Evolutionary conservation across 2,797 vertebrate genomes (phyloP), one percentile per base, ranked within the genome.

Genomic region (Avahi laniger): DNA sequence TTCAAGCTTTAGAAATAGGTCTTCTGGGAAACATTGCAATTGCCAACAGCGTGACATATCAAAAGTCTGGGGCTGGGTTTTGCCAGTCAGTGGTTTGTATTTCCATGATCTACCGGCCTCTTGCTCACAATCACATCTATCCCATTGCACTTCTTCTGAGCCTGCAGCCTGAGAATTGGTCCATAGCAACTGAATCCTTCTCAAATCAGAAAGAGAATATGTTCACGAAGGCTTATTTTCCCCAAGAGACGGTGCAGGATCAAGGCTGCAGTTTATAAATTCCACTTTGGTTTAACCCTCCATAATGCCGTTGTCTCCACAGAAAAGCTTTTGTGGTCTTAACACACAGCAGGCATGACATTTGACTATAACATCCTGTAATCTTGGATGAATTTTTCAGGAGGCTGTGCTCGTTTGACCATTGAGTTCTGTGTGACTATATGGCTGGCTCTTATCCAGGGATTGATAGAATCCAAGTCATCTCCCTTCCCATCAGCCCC

Each of bases 301-400:
- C 41, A 28, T 81, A 87, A 93, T 88, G 57, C 54, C 11, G 5
- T n/a, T 59, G 38, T 43, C 78, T 67, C 88, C 24, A 30, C 22
- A 82, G 93, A 93, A 93, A 69, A 72, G 28, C 52, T 88, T 89
- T 26, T 18, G 63, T 76, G 83, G n/a, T 84, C 65, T 89, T 80
- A 50, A 57, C 10, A 65, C 63, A 54, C 57, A 80, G 70, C 43
- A 94, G 83, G 78, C 17, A 11, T 83, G 63, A 14, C 69, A 79
- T 91, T 83, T 95, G 70, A 46, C 12, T 81, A 2, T 50, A 48
- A 67, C 20, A 7, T 63, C 41, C 46, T 91, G 15, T 50, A 81
- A 88, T 92, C 85, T 43, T 82, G 48, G 61, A 54, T 50, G 72
- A 65, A 43, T 80, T 82, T 92, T 20, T n/a, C 30, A 22, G 43